Conservation (phyloP, 1,140 invertebrate genomes). For the Matsumurasca onukii region DNA sequence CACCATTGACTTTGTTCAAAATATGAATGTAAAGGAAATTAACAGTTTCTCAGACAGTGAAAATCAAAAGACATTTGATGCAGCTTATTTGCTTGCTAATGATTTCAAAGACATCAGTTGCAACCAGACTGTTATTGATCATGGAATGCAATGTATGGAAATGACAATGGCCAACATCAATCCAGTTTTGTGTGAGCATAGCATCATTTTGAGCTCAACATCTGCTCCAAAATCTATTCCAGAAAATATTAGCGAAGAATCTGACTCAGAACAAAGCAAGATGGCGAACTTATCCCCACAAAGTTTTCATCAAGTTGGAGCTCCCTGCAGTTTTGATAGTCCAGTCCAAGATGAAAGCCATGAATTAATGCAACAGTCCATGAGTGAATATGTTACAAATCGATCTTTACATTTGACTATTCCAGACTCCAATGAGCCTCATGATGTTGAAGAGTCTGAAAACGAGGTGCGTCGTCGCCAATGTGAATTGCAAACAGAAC, state of each 20-base stretch:
- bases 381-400: constrained; percentile 10
- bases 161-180: not conserved
- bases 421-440: not conserved
- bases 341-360: not conserved
- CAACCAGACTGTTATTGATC: not conserved
- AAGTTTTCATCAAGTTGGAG: not conserved
- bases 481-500: not conserved
- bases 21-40: not conserved
- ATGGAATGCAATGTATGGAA: not conserved
- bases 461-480: not conserved
- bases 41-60: not conserved
- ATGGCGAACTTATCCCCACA: not conserved
- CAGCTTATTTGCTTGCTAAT: not conserved
- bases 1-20: not conserved
- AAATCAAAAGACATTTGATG: not conserved
- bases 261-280: not conserved
- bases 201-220: not conserved
- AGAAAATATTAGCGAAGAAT: not conserved
- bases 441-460: not conserved
- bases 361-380: constrained; percentile 3
- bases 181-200: not conserved
- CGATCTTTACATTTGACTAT: not conserved
- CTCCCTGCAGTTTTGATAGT: not conserved
- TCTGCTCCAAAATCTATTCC: not conserved
- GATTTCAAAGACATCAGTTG: not conserved